Evolutionary conservation across 2,797 vertebrate genomes (phyloP), one percentile per base, ranked within the genome.

Genomic region (Anas flavirostris): DNA sequence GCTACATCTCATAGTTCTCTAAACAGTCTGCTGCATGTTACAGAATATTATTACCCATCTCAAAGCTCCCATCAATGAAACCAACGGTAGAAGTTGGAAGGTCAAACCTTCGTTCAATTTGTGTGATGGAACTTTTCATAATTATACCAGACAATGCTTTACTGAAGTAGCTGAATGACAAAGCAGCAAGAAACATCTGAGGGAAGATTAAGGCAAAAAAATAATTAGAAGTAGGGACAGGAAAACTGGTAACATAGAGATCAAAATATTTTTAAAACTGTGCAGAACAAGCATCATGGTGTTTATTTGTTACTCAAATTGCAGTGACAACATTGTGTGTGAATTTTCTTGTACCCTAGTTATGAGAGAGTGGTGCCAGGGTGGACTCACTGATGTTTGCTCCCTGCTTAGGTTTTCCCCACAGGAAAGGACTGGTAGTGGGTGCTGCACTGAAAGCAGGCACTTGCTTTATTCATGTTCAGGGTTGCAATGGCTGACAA

Each of bases 101-200:
- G 93, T 98, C 98, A 91, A 99, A 99, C 95, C 99, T 98, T 48
- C 98, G 96, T 97, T 99, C 99, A 93, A 99, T 98, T 92, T 99
- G 99, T 46, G 98, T 99, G 97, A 99, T 98, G 88, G 98, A 98
- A 95, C 98, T 99, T 97, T 99, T 99, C 98, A 98, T 98, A 75
- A 98, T 98, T 7, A 98, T 91, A 59, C 95, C 99, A 53, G 97
- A 97, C 87, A 99, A 91, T 1, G 98, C 28, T 97, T 99, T 99
- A 13, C 98, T 97, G 89, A 99, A 98, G 94, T 98, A 98, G 87
- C 97, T 97, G 91, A 99, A 98, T 4, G 98, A 98, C 58, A 99
- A 97, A 70, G 98, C 98, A 80, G 97, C 97, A 11, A 99, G 95
- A 97, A 99, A 99, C 68, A 97, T 95, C 99, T 99, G 96, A 88